Percentiles rank a stretch among this genome's conserved stretches.
phyloP scores from a whole-genome alignment of 2,888 invertebrate species.

The Torymus texanus region DNA sequence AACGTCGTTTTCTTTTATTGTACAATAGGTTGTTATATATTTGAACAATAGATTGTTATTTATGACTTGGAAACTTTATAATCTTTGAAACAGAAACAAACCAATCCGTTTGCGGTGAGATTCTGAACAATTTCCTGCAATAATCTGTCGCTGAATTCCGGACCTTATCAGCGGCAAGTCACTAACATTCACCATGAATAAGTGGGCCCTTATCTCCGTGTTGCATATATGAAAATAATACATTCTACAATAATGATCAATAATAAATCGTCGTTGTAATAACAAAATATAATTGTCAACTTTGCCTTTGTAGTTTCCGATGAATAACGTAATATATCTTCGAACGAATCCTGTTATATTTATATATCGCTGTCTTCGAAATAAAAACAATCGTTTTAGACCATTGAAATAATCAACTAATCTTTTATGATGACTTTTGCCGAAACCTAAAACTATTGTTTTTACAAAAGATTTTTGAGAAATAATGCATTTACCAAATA shows the following conservation, averaged over 20 bases:
- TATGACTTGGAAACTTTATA: too few relatives aligned
- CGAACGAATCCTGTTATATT: conserved; percentile 47
- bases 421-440: too few relatives aligned
- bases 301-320: background rate
- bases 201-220: conserved; percentile 57
- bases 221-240: background rate
- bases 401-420: too few relatives aligned
- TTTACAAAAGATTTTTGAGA: too few relatives aligned
- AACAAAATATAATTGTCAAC: background rate
- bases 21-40: too few relatives aligned
- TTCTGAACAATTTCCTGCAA: conserved; percentile 27
- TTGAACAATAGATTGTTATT: too few relatives aligned
- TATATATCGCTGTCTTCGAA: background rate
- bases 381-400: background rate
- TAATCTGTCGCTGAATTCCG: conserved; percentile 57
- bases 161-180: conserved; percentile 54
- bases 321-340: conserved; percentile 28
- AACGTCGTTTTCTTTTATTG: too few relatives aligned
- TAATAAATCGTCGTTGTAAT: conserved; percentile 53
- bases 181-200: conserved; percentile 53
- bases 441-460: too few relatives aligned
- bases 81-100: too few relatives aligned
- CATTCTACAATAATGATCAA: too few relatives aligned
- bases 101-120: background rate
- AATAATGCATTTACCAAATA: background rate